Evolutionary conservation across 92 coral and sea anemone genomes (phyloP), one percentile per base, ranked within the genome.

Genomic region (Porites lobata): DNA sequence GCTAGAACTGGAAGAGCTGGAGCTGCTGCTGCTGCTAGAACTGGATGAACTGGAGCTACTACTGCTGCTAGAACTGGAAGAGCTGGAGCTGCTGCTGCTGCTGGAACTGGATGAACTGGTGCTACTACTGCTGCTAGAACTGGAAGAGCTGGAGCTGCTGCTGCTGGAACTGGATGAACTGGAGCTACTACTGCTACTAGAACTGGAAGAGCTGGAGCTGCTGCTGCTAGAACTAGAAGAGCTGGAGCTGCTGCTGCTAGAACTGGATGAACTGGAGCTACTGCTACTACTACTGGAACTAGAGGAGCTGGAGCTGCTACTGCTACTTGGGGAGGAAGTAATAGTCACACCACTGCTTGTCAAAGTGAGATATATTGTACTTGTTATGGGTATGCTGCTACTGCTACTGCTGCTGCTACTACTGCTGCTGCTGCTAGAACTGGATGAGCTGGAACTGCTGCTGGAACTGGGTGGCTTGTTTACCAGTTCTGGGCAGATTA

Each of bases 291-390:
- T 50, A 9, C 51, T n/a, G 54, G 78, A 74, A 21, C 20, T 22
- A 74, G 78, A 74, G 12, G 62, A 56, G 12, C 57, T 21, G 63
- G 63, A 43, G 76, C 52, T 38, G 53, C 76, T 72, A 57, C 76
- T 10, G 52, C 57, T 19, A 19, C 69, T 43, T 38, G 47, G 29
- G 53, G 50, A 69, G 13, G 15, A 69, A 24, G 69, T 58, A 17
- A 78, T 78, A 32, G n/a, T 43, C 66, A 78, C 70, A n/a, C 82
- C 82, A 38, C 57, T 78, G 17, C 51, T 50, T 63, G 58, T 65
- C 59, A 63, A 10, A 78, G 71, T 63, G 13, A 78, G 54, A n/a
- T 67, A 17, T 32, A 78, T 78, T 7, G 82, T 38, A 24, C 51
- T n/a, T 1, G 61, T 62, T 8, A 58, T 24, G 1, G 82, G n/a